Evolutionary conservation across 2,888 invertebrate genomes (phyloP), one percentile per base, ranked within the genome.

Genomic region (Prionchulus punctatus): DNA sequence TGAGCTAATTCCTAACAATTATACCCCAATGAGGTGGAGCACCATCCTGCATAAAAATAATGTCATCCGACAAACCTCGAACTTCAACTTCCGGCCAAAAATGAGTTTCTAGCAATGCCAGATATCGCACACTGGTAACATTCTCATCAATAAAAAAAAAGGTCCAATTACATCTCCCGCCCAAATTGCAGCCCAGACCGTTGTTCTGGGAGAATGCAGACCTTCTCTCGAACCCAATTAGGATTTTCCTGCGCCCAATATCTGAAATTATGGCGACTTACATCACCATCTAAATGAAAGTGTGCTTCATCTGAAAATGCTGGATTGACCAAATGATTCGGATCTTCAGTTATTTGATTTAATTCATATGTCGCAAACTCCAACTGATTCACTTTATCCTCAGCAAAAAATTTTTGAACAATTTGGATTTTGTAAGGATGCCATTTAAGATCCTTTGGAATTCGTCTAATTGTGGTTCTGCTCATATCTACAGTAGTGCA

Each of bases 1-100:
- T 28, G 15, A 61, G 26, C 56, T 31, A 61, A 25, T 7, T 2
- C 21, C 59, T 26, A 30, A 59, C 60, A 1, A 18, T 1, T n/a
- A 1, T 1, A 28, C 54, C 27, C 61, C 61, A 62, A 59, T 59
- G 59, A 28, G 59, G 61, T 4, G 59, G 59, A 23, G 61, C 59
- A 21, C 59, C 61, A 42, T 59, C 59, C 30, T 61, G 61, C 60
- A 61, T 61, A n/a, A 59, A 61, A 1, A 59, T 52, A 18, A 60
- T n/a, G n/a, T n/a, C 7, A n/a, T 45, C 45, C 23, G 45, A 45
- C 18, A 59, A 28, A n/a, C 12, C 18, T 2, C 59, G 59, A 12
- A 30, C 18, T 12, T 31, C 30, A 28, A 30, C 51, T 30, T 51
- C 51, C 30, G 30, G 4, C 3, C n/a, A n/a, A 25, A 51, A 51